Percentiles rank a stretch among this genome's conserved stretches.
phyloP scores from a whole-genome alignment of 2,888 invertebrate species.

The Bugulina stolonifera region DNA sequence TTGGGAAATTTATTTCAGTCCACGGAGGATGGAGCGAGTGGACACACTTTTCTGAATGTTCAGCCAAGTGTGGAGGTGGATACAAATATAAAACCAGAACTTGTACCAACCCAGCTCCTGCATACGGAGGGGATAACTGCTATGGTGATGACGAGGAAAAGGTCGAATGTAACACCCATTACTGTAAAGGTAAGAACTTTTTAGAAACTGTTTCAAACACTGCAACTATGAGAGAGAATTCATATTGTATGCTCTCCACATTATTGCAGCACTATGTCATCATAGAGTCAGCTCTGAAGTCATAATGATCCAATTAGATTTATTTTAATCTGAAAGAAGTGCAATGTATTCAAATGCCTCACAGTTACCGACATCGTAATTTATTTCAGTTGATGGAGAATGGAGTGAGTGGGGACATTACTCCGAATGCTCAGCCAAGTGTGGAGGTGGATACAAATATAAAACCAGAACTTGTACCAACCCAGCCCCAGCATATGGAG shows the following conservation, averaged over 20 bases:
- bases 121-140: conserved; percentile 42
- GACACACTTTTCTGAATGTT: conserved; percentile 39
- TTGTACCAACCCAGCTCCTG: conserved; percentile 42
- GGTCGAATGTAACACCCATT: not conserved
- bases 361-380: too few relatives aligned
- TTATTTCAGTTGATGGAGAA: not conserved
- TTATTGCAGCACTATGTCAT: too few relatives aligned
- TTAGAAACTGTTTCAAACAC: too few relatives aligned
- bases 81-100: conserved; percentile 34
- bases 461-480: conserved; percentile 34
- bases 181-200: conserved; percentile 20
- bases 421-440: conserved; percentile 32
- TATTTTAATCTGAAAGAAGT: too few relatives aligned
- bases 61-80: conserved; percentile 41
- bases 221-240: too few relatives aligned
- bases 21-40: conserved; percentile 46
- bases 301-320: too few relatives aligned
- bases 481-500: not conserved
- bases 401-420: not conserved
- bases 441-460: conserved; percentile 37
- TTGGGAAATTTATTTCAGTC: conserved; percentile 35
- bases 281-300: too few relatives aligned
- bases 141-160: conserved; percentile 31
- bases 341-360: too few relatives aligned
- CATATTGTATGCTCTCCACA: too few relatives aligned